Conservation (phyloP, 2,113 vertebrate genomes). For the Cacatua alba region DNA sequence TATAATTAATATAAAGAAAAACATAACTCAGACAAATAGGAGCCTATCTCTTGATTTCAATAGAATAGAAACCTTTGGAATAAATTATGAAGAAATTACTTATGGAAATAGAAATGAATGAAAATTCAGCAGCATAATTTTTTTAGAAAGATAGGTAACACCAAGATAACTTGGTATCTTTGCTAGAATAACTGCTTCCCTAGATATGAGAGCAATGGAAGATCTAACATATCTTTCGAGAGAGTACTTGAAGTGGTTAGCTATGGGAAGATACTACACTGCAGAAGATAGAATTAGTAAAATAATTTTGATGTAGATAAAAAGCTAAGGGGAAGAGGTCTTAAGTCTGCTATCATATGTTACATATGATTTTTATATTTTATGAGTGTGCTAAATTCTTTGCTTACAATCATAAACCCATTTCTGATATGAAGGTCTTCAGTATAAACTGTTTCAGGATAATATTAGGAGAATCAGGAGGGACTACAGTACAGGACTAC, state of each 20-base stretch:
- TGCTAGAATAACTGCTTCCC: not conserved
- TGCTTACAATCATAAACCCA: not conserved
- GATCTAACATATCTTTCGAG: not conserved
- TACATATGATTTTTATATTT: not conserved
- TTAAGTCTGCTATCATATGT: rapidly evolving
- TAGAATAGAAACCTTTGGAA: not conserved
- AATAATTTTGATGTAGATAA: not conserved
- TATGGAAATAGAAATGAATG: not conserved
- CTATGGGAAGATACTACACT: not conserved
- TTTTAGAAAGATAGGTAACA: not conserved
- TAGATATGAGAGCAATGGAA: not conserved
- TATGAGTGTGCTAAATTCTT: not conserved
- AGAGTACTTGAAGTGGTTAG: not conserved
- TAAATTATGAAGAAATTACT: not conserved
- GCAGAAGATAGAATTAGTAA: not conserved
- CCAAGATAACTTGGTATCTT: not conserved
- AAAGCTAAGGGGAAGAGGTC: not conserved
- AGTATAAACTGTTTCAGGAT: not conserved
- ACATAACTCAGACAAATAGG: no score
- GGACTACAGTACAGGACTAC: not conserved
- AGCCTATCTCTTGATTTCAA: not conserved
- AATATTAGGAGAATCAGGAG: not conserved
- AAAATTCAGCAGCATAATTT: not conserved
- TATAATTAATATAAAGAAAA: no score
- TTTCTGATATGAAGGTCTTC: not conserved